Percentiles rank a stretch among this genome's conserved stretches.
Conservation (phyloP, 2,113 vertebrate genomes). For the Megalops atlanticus region DNA sequence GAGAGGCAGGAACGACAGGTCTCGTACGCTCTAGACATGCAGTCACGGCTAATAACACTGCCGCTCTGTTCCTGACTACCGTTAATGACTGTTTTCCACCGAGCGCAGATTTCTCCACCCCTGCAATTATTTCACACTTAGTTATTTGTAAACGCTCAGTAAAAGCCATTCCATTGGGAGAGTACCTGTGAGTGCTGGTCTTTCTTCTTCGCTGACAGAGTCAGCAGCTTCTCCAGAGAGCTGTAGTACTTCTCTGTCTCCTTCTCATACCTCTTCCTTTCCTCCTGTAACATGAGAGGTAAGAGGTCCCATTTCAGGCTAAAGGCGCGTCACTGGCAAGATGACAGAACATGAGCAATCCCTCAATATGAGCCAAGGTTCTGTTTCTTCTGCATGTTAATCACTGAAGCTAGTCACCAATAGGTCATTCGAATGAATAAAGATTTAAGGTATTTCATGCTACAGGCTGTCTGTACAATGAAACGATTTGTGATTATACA, state of each 20-base stretch:
- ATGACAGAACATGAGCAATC: neutral
- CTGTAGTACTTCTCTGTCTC: constrained; percentile 98
- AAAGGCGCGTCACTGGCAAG: constrained; percentile 28
- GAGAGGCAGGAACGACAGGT: constrained; percentile 34
- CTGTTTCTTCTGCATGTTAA: neutral
- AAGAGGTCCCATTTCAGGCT: neutral
- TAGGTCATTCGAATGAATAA: neutral
- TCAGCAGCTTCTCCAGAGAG: constrained; percentile 91
- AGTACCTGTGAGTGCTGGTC: constrained; percentile 91
- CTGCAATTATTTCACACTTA: neutral
- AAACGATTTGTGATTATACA: too few species aligned
- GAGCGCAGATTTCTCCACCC: too few species aligned
- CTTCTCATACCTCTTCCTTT: constrained; percentile 96
- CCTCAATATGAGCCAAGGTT: neutral
- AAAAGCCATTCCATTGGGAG: too few species aligned
- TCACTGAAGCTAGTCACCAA: neutral
- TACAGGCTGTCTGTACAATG: too few species aligned
- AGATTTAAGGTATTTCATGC: neutral
- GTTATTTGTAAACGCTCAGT: too few species aligned
- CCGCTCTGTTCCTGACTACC: too few species aligned
- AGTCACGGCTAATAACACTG: neutral
- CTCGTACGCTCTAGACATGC: neutral
- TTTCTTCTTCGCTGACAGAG: constrained; percentile 95
- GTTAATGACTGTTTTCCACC: too few species aligned
- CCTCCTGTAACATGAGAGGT: constrained; percentile 69